These are phyloP conservation scores for Craseonycteris thonglongyai DNA, from an alignment of 2,113 vertebrate genomes.

Conservation along the genomic window DNA sequence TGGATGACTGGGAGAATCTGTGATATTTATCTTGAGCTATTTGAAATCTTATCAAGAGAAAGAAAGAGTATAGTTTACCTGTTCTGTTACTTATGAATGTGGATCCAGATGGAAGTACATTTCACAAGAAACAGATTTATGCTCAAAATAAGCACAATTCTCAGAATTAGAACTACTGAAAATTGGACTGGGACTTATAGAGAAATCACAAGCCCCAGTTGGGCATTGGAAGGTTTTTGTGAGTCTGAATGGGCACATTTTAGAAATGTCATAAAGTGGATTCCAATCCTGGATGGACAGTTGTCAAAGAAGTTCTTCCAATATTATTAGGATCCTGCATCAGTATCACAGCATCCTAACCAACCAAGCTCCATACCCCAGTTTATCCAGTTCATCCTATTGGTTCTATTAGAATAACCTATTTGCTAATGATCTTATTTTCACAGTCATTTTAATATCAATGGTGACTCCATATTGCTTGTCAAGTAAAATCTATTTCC, in stretches of 20 bases:
- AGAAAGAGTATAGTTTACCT: too few relatives aligned
- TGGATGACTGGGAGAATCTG: too few relatives aligned
- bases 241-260: background rate
- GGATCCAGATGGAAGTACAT: background rate
- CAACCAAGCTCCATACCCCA: background rate
- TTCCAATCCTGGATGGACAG: background rate
- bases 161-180: background rate
- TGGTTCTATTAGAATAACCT: background rate
- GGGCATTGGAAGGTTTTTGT: background rate
- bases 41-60: background rate
- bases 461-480: fast-evolving
- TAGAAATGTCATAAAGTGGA: background rate
- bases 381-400: background rate
- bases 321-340: too few relatives aligned
- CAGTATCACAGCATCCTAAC: background rate
- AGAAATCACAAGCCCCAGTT: background rate
- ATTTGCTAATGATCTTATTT: too few relatives aligned
- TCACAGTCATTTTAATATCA: background rate
- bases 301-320: background rate
- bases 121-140: background rate
- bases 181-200: background rate
- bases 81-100: background rate
- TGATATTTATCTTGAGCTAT: background rate
- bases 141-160: background rate
- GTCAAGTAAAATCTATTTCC: background rate